A percentile compares a stretch with the other conserved stretches of the same genome.
phyloP scores from a whole-genome alignment of 2,797 vertebrate species.

The Siniperca obscura region DNA sequence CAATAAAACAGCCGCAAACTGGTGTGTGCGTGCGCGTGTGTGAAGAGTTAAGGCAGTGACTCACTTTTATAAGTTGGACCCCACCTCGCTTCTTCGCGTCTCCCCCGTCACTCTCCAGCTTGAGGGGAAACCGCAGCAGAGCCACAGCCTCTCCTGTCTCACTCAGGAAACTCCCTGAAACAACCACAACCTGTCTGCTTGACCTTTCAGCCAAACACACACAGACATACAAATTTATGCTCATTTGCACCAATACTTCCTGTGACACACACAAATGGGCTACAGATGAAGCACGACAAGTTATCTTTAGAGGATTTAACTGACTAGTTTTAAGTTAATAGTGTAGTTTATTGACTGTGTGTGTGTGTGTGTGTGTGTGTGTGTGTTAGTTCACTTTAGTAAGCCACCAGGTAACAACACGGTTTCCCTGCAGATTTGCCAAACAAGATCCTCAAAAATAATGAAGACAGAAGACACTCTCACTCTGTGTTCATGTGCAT shows the following conservation, averaged over 20 bases:
- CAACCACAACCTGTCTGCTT: slow-evolving; percentile 53
- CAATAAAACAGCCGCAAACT: slow-evolving; percentile 71
- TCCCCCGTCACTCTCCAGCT: slow-evolving; percentile 32
- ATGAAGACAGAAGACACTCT: slow-evolving; percentile 26
- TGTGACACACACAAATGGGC: neutral
- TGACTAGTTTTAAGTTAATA: slow-evolving; percentile 1
- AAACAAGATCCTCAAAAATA: slow-evolving; percentile 44
- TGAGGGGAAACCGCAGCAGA: slow-evolving; percentile 66
- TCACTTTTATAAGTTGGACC: slow-evolving; percentile 70
- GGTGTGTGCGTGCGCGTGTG: slow-evolving; percentile 31
- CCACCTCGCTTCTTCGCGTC: slow-evolving; percentile 32
- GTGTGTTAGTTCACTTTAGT: neutral
- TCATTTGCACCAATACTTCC: slow-evolving; percentile 24
- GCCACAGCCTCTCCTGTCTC: slow-evolving; percentile 56
- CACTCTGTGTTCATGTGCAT: neutral
- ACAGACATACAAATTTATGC: slow-evolving; percentile 10
- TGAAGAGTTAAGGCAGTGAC: slow-evolving; percentile 54
- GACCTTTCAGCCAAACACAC: slow-evolving; percentile 47
- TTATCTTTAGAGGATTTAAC: neutral
- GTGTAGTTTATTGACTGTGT: neutral
- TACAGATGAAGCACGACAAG: neutral
- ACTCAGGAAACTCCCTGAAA: slow-evolving; percentile 70
- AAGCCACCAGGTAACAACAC: slow-evolving; percentile 25
- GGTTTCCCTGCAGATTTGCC: slow-evolving; percentile 3
- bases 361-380: neutral